Evolutionary conservation across 2,113 vertebrate genomes (phyloP), one percentile per base, ranked within the genome.

Genomic region (Apteryx mantelli): DNA sequence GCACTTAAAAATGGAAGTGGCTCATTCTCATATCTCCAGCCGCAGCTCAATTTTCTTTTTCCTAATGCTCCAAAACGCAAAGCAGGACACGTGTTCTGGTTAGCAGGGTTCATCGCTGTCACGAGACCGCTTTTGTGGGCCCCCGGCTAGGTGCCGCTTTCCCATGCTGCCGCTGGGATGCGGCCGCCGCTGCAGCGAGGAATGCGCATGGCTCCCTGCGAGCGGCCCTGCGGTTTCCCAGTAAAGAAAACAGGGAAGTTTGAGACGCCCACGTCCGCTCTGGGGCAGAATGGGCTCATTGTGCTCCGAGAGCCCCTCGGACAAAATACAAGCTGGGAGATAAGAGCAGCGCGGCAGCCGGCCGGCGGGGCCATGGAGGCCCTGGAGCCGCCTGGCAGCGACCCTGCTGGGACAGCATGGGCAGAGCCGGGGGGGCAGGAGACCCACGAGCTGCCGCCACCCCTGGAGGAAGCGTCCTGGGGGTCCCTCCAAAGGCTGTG

Each of bases 181-280:
- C 1, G 0, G 32, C 5, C 0, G 9, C 6, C 61, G 56, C 68
- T 10, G 69, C 70, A 17, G 44, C 1, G 2, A 73, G 56, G 84
- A 76, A 46, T 0, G 5, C 13, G 24, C 50, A 9, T 64, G 1
- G 1, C 9, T 46, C 64, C 48, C 48, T 13, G 22, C 60, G 55
- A 91, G 21, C 15, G 3, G 15, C 16, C 71, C 66, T 40, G 75
- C 1, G 20, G 1, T 71, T 82, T 79, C 61, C 50, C 5, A 28
- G 34, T 40, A 40, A 1, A 53, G 86, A 34, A 48, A 25, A 1
- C 5, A 25, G 34, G 63, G 81, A 65, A 73, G n/a, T 20, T 32
- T 28, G 26, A 34, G 34, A 3, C 0, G 0, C 15, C 30, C 22
- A 1, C 2, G 0, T 14, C 7, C 2, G 0, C 38, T 73, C 30